phyloP scores from a whole-genome alignment of 2,888 invertebrate species.

The Brachyptera putata region DNA sequence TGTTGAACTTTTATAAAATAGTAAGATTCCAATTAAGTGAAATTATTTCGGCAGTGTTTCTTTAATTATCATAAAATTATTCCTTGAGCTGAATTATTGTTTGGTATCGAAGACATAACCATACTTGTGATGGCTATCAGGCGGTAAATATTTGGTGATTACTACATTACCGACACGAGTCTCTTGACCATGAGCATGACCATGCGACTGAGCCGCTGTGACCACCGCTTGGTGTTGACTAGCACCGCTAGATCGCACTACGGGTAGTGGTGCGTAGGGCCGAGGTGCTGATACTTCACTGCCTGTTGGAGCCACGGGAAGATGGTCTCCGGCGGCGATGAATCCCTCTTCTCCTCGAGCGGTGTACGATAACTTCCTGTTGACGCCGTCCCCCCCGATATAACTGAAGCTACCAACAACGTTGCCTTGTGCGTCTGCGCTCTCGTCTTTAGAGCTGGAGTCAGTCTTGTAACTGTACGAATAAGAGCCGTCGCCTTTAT shows the following conservation, averaged over 20 bases:
- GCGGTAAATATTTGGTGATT: constrained; percentile 37
- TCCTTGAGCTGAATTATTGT: too few species aligned
- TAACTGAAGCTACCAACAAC: constrained; percentile 36
- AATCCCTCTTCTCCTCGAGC: constrained; percentile 29
- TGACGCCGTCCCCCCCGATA: constrained; percentile 30
- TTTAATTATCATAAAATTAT: too few species aligned
- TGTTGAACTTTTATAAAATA: not conserved
- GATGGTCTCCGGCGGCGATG: constrained; percentile 34
- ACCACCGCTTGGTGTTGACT: not conserved
- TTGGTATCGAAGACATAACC: constrained; percentile 37
- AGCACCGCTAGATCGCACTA: not conserved
- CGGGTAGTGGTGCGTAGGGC: not conserved
- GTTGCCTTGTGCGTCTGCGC: constrained; percentile 33
- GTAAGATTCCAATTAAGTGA: too few species aligned
- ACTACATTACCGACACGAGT: constrained; percentile 27
- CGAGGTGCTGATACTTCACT: not conserved
- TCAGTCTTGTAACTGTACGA: constrained; percentile 34
- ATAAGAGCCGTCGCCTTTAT: constrained; percentile 35
- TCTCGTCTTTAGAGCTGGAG: constrained; percentile 32
- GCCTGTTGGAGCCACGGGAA: constrained; percentile 24
- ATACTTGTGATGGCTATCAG: constrained; percentile 37
- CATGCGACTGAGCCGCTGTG: not conserved
- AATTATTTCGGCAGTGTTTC: too few species aligned
- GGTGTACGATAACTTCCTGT: constrained; percentile 31
- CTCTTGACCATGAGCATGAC: not conserved